Evolutionary conservation across 1,140 invertebrate species (phyloP).

Genomic region (Trypoxylus dichotomus): DNA sequence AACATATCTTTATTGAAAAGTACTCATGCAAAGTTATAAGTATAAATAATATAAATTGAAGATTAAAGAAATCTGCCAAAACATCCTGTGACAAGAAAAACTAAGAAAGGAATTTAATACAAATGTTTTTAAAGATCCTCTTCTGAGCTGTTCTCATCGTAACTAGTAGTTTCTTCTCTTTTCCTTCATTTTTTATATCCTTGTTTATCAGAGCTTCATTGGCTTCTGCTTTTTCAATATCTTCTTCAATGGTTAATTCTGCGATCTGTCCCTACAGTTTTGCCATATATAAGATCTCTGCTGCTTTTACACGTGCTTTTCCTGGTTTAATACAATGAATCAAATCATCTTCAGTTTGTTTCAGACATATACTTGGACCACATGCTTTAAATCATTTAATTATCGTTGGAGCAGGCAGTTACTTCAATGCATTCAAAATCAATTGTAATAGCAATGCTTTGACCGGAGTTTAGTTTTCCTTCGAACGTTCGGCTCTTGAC

Average conservation of each 20-base stretch:
- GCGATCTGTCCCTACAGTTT: background rate
- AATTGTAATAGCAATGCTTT: too few relatives aligned
- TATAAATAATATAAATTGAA: slow-evolving; percentile 44
- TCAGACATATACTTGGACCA: background rate
- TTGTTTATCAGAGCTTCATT: too few relatives aligned
- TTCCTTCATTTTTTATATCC: too few relatives aligned
- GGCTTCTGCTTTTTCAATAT: background rate
- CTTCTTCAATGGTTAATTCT: slow-evolving; percentile 1
- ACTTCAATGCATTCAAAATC: background rate
- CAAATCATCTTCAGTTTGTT: background rate
- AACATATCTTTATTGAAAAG: too few relatives aligned
- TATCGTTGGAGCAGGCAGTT: background rate
- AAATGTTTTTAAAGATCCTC: background rate
- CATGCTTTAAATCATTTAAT: background rate
- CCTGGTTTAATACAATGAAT: background rate
- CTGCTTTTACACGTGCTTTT: background rate
- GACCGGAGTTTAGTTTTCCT: too few relatives aligned
- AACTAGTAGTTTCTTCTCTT: background rate
- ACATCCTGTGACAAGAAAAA: background rate
- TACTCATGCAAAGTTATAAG: too few relatives aligned
- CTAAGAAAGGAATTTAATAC: slow-evolving; percentile 21
- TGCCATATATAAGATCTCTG: background rate
- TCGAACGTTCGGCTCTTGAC: background rate
- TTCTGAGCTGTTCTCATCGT: slow-evolving; percentile 4
- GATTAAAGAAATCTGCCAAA: slow-evolving; percentile 33